Evolutionary conservation across 2,113 vertebrate genomes (phyloP).

Genomic region (Pseudonaja textilis): DNA sequence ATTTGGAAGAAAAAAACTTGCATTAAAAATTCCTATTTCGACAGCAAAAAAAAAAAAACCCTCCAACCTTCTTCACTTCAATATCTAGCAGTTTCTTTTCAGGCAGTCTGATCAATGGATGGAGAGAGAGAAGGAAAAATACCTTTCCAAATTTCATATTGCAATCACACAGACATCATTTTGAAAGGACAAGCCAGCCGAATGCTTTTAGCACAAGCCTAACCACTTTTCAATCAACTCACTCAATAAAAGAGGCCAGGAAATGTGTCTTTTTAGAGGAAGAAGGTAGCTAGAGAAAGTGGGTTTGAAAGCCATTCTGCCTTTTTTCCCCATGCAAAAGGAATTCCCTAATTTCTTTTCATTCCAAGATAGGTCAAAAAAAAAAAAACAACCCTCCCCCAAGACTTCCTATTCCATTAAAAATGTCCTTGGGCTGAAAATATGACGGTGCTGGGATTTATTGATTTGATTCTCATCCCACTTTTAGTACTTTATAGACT

Average conservation of each 20-base stretch:
- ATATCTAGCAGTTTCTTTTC: neutral
- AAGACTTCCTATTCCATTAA: conserved; percentile 27
- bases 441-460: neutral
- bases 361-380: too few relatives aligned
- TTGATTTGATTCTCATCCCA: too few relatives aligned
- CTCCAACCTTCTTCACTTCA: neutral
- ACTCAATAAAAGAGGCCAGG: neutral
- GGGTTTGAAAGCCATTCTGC: conserved; percentile 45
- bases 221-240: conserved; percentile 20
- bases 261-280: neutral
- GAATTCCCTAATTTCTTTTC: conserved; percentile 38
- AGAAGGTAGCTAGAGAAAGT: conserved; percentile 20
- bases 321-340: neutral
- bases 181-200: neutral
- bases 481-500: too few relatives aligned
- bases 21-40: neutral
- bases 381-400: too few relatives aligned
- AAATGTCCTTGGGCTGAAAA: conserved; percentile 22
- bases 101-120: neutral
- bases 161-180: neutral
- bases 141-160: neutral
- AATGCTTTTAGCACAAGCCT: conserved; percentile 21
- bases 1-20: neutral
- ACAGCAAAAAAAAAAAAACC: neutral
- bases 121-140: too few relatives aligned